phyloP scores from a whole-genome alignment of 1,140 invertebrate genomes.

The Bradysia coprophila region DNA sequence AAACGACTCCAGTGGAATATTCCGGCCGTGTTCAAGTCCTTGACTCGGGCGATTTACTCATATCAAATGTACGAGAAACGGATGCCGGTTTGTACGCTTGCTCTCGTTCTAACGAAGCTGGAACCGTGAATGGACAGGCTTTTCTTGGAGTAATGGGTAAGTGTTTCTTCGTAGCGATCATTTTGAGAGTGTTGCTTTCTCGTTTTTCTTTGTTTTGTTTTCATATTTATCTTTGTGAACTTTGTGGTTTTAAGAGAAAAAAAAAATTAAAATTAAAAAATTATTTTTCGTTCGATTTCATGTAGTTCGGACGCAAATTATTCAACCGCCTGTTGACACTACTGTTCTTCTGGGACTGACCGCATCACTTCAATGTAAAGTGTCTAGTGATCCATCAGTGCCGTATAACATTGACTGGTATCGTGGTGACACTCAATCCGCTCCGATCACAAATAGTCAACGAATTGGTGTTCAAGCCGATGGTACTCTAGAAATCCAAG shows the following conservation, averaged over 20 bases:
- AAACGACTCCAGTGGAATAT: constrained; percentile 18
- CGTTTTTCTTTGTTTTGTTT: background rate
- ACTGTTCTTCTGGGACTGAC: constrained; percentile 76
- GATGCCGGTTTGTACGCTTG: constrained; percentile 84
- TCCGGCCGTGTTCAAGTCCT: constrained; percentile 60
- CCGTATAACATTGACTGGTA: constrained; percentile 83
- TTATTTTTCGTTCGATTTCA: constrained; percentile 7
- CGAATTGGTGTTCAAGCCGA: constrained; percentile 52
- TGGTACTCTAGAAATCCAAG: constrained; percentile 60
- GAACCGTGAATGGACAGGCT: constrained; percentile 62
- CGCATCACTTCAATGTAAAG: constrained; percentile 79
- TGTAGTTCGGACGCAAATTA: constrained; percentile 78
- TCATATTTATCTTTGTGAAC: too few relatives aligned
- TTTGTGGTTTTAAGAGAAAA: constrained; percentile 1
- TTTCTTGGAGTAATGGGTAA: constrained; percentile 67
- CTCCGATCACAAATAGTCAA: constrained; percentile 29
- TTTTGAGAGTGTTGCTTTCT: background rate
- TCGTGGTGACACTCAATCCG: constrained; percentile 56
- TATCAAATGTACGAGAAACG: constrained; percentile 60
- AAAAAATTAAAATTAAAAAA: background rate
- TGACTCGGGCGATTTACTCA: constrained; percentile 66
- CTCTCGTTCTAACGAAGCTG: constrained; percentile 71
- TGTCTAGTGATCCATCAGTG: constrained; percentile 82
- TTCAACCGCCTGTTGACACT: constrained; percentile 77
- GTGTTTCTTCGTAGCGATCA: constrained; percentile 10